Evolutionary conservation across 2,888 invertebrate genomes (phyloP), one percentile per base, ranked within the genome.

Genomic region (Philaethria dido): DNA sequence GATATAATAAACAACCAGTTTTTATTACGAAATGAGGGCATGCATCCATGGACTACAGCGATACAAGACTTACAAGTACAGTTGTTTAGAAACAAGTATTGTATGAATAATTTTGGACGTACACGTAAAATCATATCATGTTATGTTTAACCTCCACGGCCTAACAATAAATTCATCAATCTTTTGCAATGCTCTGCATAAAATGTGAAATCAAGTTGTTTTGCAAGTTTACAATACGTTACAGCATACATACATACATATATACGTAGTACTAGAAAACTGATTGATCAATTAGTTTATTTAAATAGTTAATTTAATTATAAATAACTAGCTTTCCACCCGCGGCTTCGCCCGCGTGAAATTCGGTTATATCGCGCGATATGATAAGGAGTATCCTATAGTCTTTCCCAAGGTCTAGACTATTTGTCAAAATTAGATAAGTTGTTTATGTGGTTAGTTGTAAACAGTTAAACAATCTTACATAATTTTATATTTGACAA

Each of bases 21-120:
- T 50, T 71, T 50, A 71, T 74, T 73, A 71, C 72, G 70, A 73
- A 75, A 75, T 64, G 69, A 71, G 67, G 71, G 60, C 73, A 70
- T 57, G 61, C 59, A 63, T 62, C 59, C 50, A 54, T 45, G 62
- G 55, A 62, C 54, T 61, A 44, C 33, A 29, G n/a, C 50, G 25
- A n/a, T 50, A 50, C 9, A 42, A 25, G 5, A 48, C 18, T 25
- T 39, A 39, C 48, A 55, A 39, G 54, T 16, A 33, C 36, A 52
- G 20, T 39, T 59, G 62, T 55, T 66, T 66, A 66, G 6, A 45
- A 44, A 59, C 45, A 44, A 45, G 44, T 44, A 2, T 59, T 59
- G 6, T 29, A 60, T 45, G 0, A 29, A 60, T 60, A 42, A 9
- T n/a, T 42, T 16, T 60, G 6, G 9, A 29, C 18, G 16, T 36